phyloP scores from a whole-genome alignment of 2,888 invertebrate species.

The Epistrophe grossulariae region DNA sequence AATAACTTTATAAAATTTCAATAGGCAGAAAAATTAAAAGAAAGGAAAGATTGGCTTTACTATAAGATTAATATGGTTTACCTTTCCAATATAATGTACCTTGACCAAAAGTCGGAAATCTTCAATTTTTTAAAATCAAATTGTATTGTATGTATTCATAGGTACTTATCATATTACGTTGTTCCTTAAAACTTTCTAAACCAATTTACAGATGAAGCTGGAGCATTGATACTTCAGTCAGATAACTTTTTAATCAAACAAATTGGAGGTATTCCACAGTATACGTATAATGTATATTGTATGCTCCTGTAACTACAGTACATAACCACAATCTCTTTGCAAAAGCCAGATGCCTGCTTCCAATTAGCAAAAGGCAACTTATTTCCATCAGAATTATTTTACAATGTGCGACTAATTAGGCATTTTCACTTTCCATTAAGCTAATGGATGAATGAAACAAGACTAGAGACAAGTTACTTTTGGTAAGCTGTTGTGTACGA shows the following conservation, averaged over 20 bases:
- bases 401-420: slow-evolving; percentile 42
- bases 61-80: too few species aligned
- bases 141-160: too few species aligned
- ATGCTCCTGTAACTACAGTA: background rate
- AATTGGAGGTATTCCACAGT: background rate
- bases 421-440: slow-evolving; percentile 41
- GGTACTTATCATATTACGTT: background rate
- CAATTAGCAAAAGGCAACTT: slow-evolving; percentile 33
- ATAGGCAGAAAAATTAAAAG: too few species aligned
- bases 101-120: too few species aligned
- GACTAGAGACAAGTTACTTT: slow-evolving; percentile 28
- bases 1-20: too few species aligned
- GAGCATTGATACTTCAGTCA: background rate
- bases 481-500: background rate
- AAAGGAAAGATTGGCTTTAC: too few species aligned
- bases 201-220: background rate
- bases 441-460: slow-evolving; percentile 24
- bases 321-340: background rate
- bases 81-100: too few species aligned
- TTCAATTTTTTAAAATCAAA: too few species aligned
- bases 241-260: background rate
- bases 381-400: slow-evolving; percentile 31
- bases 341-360: slow-evolving; percentile 15
- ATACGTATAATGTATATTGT: background rate
- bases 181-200: background rate